Percentiles rank a stretch among this genome's conserved stretches.
Conservation (phyloP, 2,113 vertebrate genomes). For the Cyrtonyx montezumae region DNA sequence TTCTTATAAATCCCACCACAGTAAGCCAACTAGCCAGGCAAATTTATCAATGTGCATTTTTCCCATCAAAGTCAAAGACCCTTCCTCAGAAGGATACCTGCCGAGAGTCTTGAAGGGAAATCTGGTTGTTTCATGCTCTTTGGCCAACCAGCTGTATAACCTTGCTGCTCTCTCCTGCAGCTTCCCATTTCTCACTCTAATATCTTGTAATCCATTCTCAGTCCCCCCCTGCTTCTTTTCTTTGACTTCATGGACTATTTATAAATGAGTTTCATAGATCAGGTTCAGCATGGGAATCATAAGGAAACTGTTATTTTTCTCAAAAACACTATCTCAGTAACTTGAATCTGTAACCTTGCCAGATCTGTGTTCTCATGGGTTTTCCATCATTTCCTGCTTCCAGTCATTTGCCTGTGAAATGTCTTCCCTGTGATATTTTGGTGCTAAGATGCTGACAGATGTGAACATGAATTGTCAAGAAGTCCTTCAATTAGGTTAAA, state of each 20-base stretch:
- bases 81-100: background rate
- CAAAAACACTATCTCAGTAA: background rate
- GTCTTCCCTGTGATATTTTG: background rate
- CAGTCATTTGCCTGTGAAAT: background rate
- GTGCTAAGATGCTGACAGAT: background rate
- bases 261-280: background rate
- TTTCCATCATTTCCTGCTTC: background rate
- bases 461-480: background rate
- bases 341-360: background rate
- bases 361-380: background rate
- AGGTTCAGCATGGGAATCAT: background rate
- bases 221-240: background rate
- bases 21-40: background rate
- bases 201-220: background rate
- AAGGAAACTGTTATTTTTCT: background rate
- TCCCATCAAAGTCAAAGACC: background rate
- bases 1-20: background rate
- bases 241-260: background rate
- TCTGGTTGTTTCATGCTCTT: background rate
- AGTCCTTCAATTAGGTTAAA: conserved; percentile 2
- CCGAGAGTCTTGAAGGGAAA: background rate
- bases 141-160: background rate
- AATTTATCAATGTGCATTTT: background rate
- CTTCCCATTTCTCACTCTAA: background rate
- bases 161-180: background rate